Conservation (phyloP, 2,113 vertebrate genomes). For the Trematocara stigmaticum region DNA sequence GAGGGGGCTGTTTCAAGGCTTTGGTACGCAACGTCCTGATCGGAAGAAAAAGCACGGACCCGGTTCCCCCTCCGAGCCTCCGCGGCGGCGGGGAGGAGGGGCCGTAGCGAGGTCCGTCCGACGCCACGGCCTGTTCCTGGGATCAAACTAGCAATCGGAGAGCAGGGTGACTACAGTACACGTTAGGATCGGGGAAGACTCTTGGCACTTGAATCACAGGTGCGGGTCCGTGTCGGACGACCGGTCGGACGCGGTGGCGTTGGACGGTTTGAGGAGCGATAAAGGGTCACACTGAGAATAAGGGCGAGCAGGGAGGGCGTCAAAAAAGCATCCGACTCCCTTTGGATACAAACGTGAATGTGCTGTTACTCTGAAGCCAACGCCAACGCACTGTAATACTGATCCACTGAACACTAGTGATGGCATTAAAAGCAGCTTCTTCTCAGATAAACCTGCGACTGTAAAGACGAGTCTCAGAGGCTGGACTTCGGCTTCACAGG, state of each 20-base stretch:
- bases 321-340: conserved; percentile 3
- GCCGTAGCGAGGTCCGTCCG: conserved; percentile 18
- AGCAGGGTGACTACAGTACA: conserved; percentile 60
- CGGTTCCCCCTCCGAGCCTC: not conserved
- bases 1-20: conserved; percentile 68
- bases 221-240: conserved; percentile 55
- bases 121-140: conserved; percentile 1
- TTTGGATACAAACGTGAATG: conserved; percentile 8
- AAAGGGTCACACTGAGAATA: conserved; percentile 1
- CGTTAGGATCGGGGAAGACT: conserved; percentile 68
- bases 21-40: conserved; percentile 74
- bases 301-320: not conserved
- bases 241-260: conserved; percentile 43
- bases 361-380: conserved; percentile 14
- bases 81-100: not conserved
- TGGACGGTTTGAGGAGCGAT: not conserved
- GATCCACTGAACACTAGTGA: conserved; percentile 4
- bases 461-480: not conserved
- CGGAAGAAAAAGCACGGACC: conserved; percentile 62
- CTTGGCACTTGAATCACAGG: conserved; percentile 65
- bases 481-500: not conserved
- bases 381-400: not conserved
- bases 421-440: conserved; percentile 14
- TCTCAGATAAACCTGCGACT: not conserved
- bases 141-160: conserved; percentile 17